phyloP scores from a whole-genome alignment of 2,888 invertebrate species.

The Drosophila testacea region DNA sequence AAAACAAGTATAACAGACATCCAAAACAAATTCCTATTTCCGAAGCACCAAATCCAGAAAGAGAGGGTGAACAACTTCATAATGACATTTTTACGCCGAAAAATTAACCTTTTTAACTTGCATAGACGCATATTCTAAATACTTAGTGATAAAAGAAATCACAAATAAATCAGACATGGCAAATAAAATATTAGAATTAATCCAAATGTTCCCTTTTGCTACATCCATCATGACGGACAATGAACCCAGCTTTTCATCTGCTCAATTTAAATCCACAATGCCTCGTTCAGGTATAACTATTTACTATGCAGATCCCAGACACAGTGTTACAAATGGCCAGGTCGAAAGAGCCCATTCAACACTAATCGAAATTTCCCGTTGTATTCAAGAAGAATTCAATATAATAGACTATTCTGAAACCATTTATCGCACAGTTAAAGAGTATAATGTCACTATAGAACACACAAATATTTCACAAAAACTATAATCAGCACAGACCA shows the following conservation, averaged over 20 bases:
- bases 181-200: conserved; percentile 4
- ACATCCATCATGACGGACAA: conserved; percentile 1
- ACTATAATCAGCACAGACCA: no score
- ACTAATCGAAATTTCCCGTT: no score
- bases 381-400: no score
- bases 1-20: not conserved
- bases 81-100: not conserved
- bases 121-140: conserved; percentile 5
- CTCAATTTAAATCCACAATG: no score
- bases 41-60: not conserved
- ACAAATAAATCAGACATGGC: conserved; percentile 1
- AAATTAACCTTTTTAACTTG: not conserved
- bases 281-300: conserved; percentile 4
- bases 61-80: not conserved
- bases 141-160: conserved; percentile 2
- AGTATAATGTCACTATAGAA: no score
- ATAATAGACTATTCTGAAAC: no score
- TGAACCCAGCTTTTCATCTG: conserved; percentile 12
- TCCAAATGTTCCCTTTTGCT: not conserved
- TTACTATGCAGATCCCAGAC: no score
- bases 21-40: not conserved
- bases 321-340: no score
- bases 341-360: no score
- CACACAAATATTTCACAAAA: no score
- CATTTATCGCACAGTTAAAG: no score